Base-by-base conservation (phyloP, 2,113 vertebrate species). In the Microtus montanus region DNA sequence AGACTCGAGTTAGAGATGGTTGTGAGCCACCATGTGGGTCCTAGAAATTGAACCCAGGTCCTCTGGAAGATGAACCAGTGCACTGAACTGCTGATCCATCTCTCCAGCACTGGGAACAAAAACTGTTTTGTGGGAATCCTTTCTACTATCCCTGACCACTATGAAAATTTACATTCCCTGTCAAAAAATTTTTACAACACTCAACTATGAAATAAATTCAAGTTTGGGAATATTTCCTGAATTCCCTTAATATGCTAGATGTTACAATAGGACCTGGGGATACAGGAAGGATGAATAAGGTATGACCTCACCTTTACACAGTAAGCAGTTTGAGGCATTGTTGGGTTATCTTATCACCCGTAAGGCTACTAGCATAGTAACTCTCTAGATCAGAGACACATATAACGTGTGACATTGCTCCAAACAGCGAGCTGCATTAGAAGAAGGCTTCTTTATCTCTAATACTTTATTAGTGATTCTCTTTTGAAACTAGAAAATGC, bases 121-220 rank as follows among this genome's bases (percentile, higher is more conserved):
- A 75, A 75, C n/a, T 89, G 71, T 26, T 70, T 61, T 84, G 86
- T 84, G 75, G 75, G 87, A 91, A 91, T 54, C 47, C 63, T 94
- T 91, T 91, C 64, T 33, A 22, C 38, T 49, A 79, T 66, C 4
- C 47, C 22, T 88, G 70, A 26, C 44, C 22, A 30, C 44, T 92
- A 90, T 26, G 70, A 74, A 91, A 94, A 94, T 94, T 74, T 90
- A 87, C 10, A 93, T 19, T 66, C 63, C 38, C 61, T 35, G 47
- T 77, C 33, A 64, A 33, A 5, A 14, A 58, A 44, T 44, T 83
- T 83, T 83, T 73, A 8, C 44, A 75, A 44, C 49, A 88, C 38
- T 63, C 10, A 38, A 73, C 68, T 87, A 54, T 77, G 38, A 61
- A 89, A 86, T 83, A 74, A 74, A 70, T 85, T 82, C 20, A 54